Base-by-base conservation (phyloP, 2,888 invertebrate genomes). In the Trissolcus japonicus region DNA sequence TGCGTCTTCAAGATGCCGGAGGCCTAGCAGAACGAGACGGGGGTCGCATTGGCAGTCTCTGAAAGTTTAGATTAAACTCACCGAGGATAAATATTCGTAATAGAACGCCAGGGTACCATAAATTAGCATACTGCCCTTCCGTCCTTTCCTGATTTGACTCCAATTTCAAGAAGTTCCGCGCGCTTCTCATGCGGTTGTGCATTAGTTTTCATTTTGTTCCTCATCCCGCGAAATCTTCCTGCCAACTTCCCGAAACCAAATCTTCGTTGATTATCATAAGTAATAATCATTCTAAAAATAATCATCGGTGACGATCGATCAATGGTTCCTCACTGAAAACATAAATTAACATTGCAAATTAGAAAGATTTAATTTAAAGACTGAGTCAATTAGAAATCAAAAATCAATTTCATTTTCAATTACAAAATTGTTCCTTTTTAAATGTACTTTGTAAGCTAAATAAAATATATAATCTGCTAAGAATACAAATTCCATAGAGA, bases 81-180 rank as follows among this genome's bases (percentile, higher is more conserved):
- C 87, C 86, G 83, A 85, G 89, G 87, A 89, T 89, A 89, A 89
- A 89, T 89, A 89, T 89, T 89, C 89, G 88, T 88, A 89, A 89
- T 89, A 87, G 89, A 89, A 86, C 89, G 86, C 89, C 87, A 82
- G 89, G 89, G 89, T 89, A 87, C 87, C 83, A 88, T 89, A 89
- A 89, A 89, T 89, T 89, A 88, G 88, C 85, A 88, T 89, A 87
- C 86, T 87, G 86, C 87, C 85, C 86, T 86, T 82, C 75, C 80
- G 79, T 81, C 79, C 80, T 81, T 79, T 80, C 78, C 79, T 79
- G 82, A 81, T 83, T 81, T 79, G 79, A 80, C 81, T 81, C 80
- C 83, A 80, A 80, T 83, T 81, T 82, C 80, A 56, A 77, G 74
- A 69, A 76, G 62, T 68, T 73, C 54, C 68, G 53, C 35, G 35